Conservation (phyloP, 2,888 invertebrate species). For the Megamerina dolium region DNA sequence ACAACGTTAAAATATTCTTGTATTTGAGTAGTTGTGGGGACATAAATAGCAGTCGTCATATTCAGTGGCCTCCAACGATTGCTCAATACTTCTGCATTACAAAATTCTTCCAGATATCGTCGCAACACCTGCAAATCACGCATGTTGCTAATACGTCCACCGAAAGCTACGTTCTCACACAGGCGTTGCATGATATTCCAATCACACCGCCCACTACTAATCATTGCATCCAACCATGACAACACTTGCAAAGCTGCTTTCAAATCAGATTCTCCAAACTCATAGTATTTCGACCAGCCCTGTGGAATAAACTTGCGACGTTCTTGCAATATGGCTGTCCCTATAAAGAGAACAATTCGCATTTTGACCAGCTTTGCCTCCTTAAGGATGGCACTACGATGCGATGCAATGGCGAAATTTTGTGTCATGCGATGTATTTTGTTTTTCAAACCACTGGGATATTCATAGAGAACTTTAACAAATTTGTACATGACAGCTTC, state of each 20-base stretch:
- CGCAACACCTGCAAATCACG: slow-evolving; percentile 55
- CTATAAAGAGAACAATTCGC: slow-evolving; percentile 74
- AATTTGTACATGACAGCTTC: slow-evolving; percentile 69
- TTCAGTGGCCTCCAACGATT: slow-evolving; percentile 58
- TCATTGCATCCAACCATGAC: slow-evolving; percentile 36
- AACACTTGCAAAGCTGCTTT: slow-evolving; percentile 63
- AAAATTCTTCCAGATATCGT: slow-evolving; percentile 58
- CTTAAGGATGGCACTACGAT: slow-evolving; percentile 21
- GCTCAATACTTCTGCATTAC: slow-evolving; percentile 55
- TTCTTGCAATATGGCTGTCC: slow-evolving; percentile 88
- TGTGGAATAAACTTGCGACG: slow-evolving; percentile 87
- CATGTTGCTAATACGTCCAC: slow-evolving; percentile 75
- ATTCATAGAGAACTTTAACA: slow-evolving; percentile 73
- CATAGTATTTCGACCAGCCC: slow-evolving; percentile 85
- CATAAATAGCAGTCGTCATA: slow-evolving; percentile 27
- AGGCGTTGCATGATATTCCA: slow-evolving; percentile 76
- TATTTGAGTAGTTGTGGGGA: slow-evolving; percentile 42
- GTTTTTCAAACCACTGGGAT: slow-evolving; percentile 79
- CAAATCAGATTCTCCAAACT: slow-evolving; percentile 78
- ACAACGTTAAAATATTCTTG: slow-evolving; percentile 44
- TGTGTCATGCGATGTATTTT: slow-evolving; percentile 71
- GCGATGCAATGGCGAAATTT: slow-evolving; percentile 55
- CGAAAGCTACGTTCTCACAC: slow-evolving; percentile 74
- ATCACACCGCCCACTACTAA: slow-evolving; percentile 44
- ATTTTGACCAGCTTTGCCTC: slow-evolving; percentile 53